A percentile compares a stretch with the other conserved stretches of the same genome.
These are phyloP conservation scores for Pogonomyrmex californicus DNA, from an alignment of 1,140 invertebrate genomes.

Conservation along the genomic window DNA sequence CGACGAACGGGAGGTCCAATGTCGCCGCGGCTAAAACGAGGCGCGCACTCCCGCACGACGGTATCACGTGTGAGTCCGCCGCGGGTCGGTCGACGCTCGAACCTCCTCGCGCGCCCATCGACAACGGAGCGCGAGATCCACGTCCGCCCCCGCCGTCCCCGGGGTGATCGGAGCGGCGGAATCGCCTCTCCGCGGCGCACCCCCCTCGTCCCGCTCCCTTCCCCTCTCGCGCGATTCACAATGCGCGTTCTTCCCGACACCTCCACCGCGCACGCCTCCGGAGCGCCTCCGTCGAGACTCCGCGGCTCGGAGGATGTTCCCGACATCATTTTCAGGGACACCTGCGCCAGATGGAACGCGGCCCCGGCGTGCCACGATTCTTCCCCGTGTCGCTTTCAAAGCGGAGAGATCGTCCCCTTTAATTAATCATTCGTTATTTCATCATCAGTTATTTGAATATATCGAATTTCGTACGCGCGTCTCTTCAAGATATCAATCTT, in stretches of 20 bases:
- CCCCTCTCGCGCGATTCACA: background rate
- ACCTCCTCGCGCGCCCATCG: slow-evolving; percentile 31
- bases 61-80: slow-evolving; percentile 70
- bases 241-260: slow-evolving; percentile 14
- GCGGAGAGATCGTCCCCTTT: background rate
- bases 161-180: background rate
- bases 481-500: background rate
- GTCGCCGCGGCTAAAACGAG: slow-evolving; percentile 73
- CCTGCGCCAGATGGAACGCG: background rate
- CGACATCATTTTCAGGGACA: slow-evolving; percentile 5
- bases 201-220: slow-evolving; percentile 1
- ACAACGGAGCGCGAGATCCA: slow-evolving; percentile 15
- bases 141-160: slow-evolving; percentile 13
- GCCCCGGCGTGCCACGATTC: background rate
- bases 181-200: background rate
- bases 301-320: background rate
- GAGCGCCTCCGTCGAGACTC: background rate
- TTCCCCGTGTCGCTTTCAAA: background rate
- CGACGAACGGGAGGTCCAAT: slow-evolving; percentile 46
- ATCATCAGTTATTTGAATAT: background rate
- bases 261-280: slow-evolving; percentile 10
- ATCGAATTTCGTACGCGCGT: background rate
- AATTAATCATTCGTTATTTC: background rate
- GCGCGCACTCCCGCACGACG: slow-evolving; percentile 58
- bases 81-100: slow-evolving; percentile 56